phyloP scores from a whole-genome alignment of 2,113 vertebrate genomes.

The Crotalus helleri region DNA sequence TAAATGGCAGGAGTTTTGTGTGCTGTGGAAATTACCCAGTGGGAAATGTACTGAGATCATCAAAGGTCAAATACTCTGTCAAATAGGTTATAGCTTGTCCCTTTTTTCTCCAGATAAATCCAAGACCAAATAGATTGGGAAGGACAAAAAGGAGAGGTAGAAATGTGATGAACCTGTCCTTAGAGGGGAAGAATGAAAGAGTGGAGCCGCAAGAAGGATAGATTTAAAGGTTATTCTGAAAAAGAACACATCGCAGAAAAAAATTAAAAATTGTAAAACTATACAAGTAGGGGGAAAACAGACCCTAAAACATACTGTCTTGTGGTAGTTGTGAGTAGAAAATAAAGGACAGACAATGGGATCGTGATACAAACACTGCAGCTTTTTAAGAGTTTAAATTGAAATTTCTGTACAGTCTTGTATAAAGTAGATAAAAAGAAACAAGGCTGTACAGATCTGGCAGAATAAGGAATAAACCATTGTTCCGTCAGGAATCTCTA shows the following conservation, averaged over 20 bases:
- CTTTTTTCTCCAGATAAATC: slow-evolving; percentile 23
- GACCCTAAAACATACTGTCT: not conserved
- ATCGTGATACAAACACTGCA: slow-evolving; percentile 42
- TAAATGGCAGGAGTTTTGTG: not conserved
- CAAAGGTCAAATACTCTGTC: not conserved
- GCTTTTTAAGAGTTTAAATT: slow-evolving; percentile 49
- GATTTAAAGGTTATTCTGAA: slow-evolving; percentile 38
- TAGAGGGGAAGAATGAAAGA: slow-evolving; percentile 29
- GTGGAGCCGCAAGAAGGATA: slow-evolving; percentile 30
- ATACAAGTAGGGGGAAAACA: not conserved
- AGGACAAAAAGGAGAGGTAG: slow-evolving; percentile 24
- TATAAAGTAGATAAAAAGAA: slow-evolving; percentile 23
- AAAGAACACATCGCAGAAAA: slow-evolving; percentile 36
- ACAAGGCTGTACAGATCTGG: slow-evolving; percentile 22
- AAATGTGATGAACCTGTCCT: slow-evolving; percentile 25
- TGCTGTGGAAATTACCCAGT: not conserved
- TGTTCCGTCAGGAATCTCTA: not conserved
- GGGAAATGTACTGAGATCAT: slow-evolving; percentile 3
- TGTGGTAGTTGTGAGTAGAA: not conserved
- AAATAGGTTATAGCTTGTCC: slow-evolving; percentile 12
- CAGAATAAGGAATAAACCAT: not conserved
- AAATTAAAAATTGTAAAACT: slow-evolving; percentile 25
- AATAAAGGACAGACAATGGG: slow-evolving; percentile 44
- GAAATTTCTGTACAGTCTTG: slow-evolving; percentile 20
- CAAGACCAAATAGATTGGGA: slow-evolving; percentile 29